Percentiles rank a stretch among this genome's conserved stretches.
These are phyloP conservation scores for Strongylocentrotus purpuratus DNA, from an alignment of 35 echinoderm and acorn worm species.

Conservation along the genomic window DNA sequence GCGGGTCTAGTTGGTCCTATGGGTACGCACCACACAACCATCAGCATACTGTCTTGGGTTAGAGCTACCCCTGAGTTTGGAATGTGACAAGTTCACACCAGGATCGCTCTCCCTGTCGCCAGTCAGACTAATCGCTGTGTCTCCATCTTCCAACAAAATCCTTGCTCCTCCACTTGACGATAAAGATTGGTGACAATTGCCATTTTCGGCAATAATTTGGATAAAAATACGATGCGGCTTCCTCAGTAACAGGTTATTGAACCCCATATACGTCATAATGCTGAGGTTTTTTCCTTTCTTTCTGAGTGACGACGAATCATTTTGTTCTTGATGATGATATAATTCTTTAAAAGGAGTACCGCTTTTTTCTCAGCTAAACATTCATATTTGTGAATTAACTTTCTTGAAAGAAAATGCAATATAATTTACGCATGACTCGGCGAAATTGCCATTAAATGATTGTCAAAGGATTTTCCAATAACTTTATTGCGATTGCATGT, in stretches of 20 bases:
- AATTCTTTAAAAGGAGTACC: neutral
- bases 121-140: slow-evolving; percentile 22
- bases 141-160: neutral
- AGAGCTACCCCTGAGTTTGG: slow-evolving; percentile 7
- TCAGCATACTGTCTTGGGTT: slow-evolving; percentile 5
- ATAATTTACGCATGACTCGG: neutral
- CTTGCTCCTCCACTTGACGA: slow-evolving; percentile 24
- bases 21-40: neutral
- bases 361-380: neutral
- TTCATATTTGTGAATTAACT: neutral
- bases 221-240: slow-evolving; percentile 10
- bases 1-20: neutral
- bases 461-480: neutral
- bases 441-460: neutral
- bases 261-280: neutral
- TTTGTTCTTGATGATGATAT: slow-evolving; percentile 3
- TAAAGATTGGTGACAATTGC: slow-evolving; percentile 44
- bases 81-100: slow-evolving; percentile 53
- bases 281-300: neutral
- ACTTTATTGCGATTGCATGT: neutral
- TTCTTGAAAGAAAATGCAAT: neutral
- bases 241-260: neutral
- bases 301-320: neutral
- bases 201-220: slow-evolving; percentile 43
- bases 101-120: slow-evolving; percentile 23